These are phyloP conservation scores for Dunckerocampus dactyliophorus DNA, from an alignment of 2,113 vertebrate genomes.

Conservation along the genomic window DNA sequence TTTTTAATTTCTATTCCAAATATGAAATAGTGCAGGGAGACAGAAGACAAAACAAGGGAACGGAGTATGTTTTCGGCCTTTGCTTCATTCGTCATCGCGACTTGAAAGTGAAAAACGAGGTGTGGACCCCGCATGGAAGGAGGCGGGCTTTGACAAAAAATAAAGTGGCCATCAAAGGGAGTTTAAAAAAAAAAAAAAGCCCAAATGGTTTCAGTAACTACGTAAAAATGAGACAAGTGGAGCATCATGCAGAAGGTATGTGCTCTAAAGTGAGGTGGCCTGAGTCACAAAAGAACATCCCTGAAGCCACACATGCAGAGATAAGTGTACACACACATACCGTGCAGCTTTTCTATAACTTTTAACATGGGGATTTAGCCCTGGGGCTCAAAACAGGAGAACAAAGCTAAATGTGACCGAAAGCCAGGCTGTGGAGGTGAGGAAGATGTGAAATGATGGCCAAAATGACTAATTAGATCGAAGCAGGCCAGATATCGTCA, in stretches of 20 bases:
- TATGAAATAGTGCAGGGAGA: constrained; percentile 7
- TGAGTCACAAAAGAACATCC: constrained; percentile 40
- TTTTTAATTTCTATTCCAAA: not conserved
- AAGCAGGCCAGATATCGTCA: not conserved
- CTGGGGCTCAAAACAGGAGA: constrained; percentile 4
- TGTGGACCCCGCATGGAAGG: constrained; percentile 23
- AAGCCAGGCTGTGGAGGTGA: not conserved
- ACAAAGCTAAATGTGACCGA: constrained; percentile 8
- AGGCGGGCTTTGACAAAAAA: constrained; percentile 11
- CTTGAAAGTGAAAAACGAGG: constrained; percentile 30
- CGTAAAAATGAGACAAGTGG: constrained; percentile 22
- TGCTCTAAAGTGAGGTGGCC: constrained; percentile 19
- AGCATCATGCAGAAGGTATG: constrained; percentile 37
- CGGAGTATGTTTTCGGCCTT: constrained; percentile 1
- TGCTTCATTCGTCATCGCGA: constrained; percentile 10
- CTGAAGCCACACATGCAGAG: constrained; percentile 30
- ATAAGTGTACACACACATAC: constrained; percentile 12
- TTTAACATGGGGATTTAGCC: constrained; percentile 13
- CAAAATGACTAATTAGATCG: constrained; percentile 12
- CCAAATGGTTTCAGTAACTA: constrained; percentile 31
- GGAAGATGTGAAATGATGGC: constrained; percentile 20
- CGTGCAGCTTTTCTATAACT: constrained; percentile 22
- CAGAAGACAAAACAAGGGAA: not conserved
- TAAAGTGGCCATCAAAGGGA: constrained; percentile 14
- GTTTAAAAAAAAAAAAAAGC: constrained; percentile 23